Base-by-base conservation (phyloP, 2,797 vertebrate species). In the Acanthornis magna region DNA sequence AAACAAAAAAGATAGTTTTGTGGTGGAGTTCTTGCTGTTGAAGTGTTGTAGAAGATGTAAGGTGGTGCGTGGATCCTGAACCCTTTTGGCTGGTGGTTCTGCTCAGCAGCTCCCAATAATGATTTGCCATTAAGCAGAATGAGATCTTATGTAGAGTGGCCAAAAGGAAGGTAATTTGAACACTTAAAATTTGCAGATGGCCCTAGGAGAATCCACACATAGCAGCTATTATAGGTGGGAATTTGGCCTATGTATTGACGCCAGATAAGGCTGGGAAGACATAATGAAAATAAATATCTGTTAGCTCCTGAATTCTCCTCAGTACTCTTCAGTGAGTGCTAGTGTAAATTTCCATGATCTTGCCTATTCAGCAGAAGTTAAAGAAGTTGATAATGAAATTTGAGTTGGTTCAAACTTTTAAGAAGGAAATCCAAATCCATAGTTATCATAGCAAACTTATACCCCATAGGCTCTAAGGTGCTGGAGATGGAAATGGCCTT, bases 181-280 rank as follows among this genome's bases (percentile, higher is more conserved):
- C 0, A 1, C 36, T 51, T 58, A 2, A 4, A 74, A 70, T 15
- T 68, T 0, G 0, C 38, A 36, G 30, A 36, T 68, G 61, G 25
- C 20, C 29, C 17, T 20, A 55, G 29, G 25, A 67, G 73, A 55
- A 73, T 45, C 50, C 26, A 55, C 32, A 40, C 9, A 32, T 38
- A 29, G 50, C 34, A 23, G 11, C 61, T 36, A 8, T 62, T 68
- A 20, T 5, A 40, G 18, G 29, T 83, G 25, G 48, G 36, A 50
- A 45, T 61, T 57, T 67, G 36, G 22, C n/a, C 26, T 30, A 13
- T 18, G 23, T 36, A 25, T 29, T 25, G 54, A 83, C 61, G 18
- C 50, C 54, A 73, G 29, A 43, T 48, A 65, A 54, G 58, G 16
- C 40, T 53, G 34, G 22, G 34, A 71, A 86, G 26, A 53, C 8